Evolutionary conservation across 2,113 vertebrate genomes (phyloP).

Genomic region (Gorilla gorilla): DNA sequence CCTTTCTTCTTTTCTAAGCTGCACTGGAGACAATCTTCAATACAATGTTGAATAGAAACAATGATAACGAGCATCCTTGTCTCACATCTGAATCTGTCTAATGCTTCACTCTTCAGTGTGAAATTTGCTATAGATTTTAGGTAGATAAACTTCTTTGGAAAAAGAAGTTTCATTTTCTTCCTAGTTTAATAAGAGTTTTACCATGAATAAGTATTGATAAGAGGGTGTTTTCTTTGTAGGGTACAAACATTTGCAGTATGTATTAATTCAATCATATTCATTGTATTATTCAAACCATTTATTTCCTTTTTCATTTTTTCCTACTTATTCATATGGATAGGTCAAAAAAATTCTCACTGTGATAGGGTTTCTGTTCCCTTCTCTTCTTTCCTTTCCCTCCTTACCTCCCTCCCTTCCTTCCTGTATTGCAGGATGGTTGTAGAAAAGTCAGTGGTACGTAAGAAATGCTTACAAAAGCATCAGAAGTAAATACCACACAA

Average conservation of each 20-base stretch:
- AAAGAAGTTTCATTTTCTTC: not conserved
- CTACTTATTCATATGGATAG: not conserved
- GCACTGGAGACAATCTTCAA: not conserved
- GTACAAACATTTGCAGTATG: not conserved
- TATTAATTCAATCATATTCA: not conserved
- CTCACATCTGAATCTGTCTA: not conserved
- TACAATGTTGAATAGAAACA: not conserved
- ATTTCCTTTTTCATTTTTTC: not conserved
- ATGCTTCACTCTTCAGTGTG: not conserved
- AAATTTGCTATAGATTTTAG: not conserved
- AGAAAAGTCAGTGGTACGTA: not conserved
- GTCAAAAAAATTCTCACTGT: not conserved
- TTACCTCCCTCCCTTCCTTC: not conserved
- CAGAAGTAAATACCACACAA: not conserved
- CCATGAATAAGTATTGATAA: not conserved
- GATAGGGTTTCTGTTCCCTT: not conserved
- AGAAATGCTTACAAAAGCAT: not conserved
- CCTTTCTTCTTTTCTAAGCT: not conserved
- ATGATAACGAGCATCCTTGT: not conserved
- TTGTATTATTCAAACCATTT: not conserved
- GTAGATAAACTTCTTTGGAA: not conserved
- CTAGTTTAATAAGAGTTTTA: not conserved
- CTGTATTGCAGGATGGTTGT: not conserved
- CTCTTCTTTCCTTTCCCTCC: not conserved
- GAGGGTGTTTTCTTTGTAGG: not conserved